Percentiles rank a stretch among this genome's conserved stretches.
phyloP scores from a whole-genome alignment of 2,113 vertebrate species.

The Saguinus imperator region DNA sequence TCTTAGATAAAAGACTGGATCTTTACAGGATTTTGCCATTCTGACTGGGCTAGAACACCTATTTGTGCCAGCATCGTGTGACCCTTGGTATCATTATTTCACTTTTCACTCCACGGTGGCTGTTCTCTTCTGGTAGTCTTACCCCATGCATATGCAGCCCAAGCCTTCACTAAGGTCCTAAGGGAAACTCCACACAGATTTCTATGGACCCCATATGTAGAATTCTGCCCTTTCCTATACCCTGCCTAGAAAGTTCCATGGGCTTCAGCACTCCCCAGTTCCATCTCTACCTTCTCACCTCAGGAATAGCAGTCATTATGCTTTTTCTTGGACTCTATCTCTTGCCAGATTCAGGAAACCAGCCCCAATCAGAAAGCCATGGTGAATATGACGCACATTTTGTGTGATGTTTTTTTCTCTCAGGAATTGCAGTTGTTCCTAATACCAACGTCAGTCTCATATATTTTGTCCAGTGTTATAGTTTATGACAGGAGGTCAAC shows the following conservation, averaged over 20 bases:
- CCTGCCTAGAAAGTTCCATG: neutral
- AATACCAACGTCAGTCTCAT: no score
- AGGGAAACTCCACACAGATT: neutral
- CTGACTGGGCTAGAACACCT: neutral
- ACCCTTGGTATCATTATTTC: neutral
- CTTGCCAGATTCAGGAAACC: neutral
- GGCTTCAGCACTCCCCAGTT: neutral
- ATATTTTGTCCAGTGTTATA: neutral
- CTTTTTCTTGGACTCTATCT: neutral
- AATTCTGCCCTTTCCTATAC: neutral
- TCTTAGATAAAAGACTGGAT: neutral
- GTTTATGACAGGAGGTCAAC: neutral
- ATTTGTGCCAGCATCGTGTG: neutral
- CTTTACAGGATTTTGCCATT: neutral
- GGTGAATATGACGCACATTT: neutral
- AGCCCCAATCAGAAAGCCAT: neutral
- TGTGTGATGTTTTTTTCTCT: neutral
- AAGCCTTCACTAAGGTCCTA: neutral
- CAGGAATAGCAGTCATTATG: neutral
- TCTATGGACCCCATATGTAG: neutral
- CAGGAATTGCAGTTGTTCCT: neutral
- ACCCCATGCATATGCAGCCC: neutral
- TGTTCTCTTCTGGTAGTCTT: neutral
- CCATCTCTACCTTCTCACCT: neutral
- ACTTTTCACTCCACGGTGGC: neutral